phyloP scores from a whole-genome alignment of 2,888 invertebrate species.

The Chironomus tentans region DNA sequence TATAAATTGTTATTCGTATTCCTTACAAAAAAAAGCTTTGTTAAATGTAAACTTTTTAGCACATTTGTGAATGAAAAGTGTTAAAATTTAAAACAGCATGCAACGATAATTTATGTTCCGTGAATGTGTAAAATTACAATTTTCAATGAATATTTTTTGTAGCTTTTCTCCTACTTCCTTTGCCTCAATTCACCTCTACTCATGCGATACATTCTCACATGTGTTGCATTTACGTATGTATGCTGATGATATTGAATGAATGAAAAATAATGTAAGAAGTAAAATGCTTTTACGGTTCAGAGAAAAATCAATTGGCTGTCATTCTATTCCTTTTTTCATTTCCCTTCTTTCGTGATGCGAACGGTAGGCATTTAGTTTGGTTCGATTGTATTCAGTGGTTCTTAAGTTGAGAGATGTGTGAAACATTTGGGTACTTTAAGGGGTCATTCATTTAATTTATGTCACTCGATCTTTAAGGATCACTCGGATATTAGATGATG shows the following conservation, averaged over 20 bases:
- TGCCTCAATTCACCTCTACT: not conserved
- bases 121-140: conserved; percentile 8
- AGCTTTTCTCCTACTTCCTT: not conserved
- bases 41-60: no score
- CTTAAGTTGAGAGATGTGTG: no score
- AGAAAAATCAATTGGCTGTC: conserved; percentile 17
- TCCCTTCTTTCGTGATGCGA: no score
- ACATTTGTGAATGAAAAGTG: not conserved
- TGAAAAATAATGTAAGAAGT: not conserved
- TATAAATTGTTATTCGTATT: no score
- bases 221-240: not conserved
- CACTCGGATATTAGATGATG: no score
- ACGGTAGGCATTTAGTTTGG: no score
- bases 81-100: not conserved
- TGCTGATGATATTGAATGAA: not conserved
- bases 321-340: not conserved
- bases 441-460: no score
- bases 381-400: no score
- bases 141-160: not conserved
- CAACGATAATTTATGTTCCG: conserved; percentile 9
- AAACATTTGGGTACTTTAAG: no score
- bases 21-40: no score
- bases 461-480: no score
- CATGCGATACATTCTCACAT: not conserved
- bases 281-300: not conserved